Conservation (phyloP, 1,140 invertebrate species). For the Condylostylus longicornis region DNA sequence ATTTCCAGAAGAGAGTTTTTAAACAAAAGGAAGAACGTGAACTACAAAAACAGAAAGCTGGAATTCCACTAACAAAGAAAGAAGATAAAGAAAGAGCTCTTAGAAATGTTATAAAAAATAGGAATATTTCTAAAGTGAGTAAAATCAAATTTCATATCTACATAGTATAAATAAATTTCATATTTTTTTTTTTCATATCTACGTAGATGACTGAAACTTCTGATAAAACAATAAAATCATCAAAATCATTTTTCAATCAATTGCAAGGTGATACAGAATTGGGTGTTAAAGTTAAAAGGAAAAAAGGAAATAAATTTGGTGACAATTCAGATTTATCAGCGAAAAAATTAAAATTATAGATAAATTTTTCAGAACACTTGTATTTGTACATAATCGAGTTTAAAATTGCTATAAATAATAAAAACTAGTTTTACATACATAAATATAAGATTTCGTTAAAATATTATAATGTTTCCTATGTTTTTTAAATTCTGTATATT, state of each 20-base stretch:
- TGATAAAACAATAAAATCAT: slow-evolving; percentile 49
- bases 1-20: slow-evolving; percentile 45
- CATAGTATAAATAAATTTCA: not conserved
- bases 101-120: slow-evolving; percentile 44
- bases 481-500: too few relatives aligned
- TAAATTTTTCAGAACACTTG: too few relatives aligned
- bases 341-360: slow-evolving; percentile 24
- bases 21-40: slow-evolving; percentile 40
- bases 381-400: too few relatives aligned
- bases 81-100: slow-evolving; percentile 37
- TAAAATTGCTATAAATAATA: too few relatives aligned
- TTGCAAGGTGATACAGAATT: slow-evolving; percentile 52
- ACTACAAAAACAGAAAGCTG: slow-evolving; percentile 31
- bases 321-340: slow-evolving; percentile 15
- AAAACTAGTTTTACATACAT: too few relatives aligned
- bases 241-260: slow-evolving; percentile 65
- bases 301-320: slow-evolving; percentile 9
- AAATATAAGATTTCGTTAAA: too few relatives aligned
- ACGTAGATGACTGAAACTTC: slow-evolving; percentile 31
- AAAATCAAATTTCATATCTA: not conserved
- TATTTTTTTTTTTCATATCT: slow-evolving; percentile 7
- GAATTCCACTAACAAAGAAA: slow-evolving; percentile 40
- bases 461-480: too few relatives aligned
- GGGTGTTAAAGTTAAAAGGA: slow-evolving; percentile 8
- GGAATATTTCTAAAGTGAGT: slow-evolving; percentile 43